These are phyloP conservation scores for Pseudococcus jackbeardsleyi DNA, from an alignment of 2,888 invertebrate species.

Conservation along the genomic window DNA sequence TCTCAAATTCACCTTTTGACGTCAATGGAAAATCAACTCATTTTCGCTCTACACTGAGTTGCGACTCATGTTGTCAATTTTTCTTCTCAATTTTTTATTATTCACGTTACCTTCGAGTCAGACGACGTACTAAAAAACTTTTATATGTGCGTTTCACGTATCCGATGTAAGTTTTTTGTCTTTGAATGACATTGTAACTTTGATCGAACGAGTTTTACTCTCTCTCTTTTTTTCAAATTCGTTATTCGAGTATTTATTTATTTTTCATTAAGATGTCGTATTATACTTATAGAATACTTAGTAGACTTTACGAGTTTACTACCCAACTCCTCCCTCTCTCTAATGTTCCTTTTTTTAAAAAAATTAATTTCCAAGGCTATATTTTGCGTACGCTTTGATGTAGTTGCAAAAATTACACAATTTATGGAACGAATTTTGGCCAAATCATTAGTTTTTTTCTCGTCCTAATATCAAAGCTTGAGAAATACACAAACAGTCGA, in stretches of 20 bases:
- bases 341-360: not conserved
- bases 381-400: not conserved
- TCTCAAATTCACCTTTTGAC: not conserved
- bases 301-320: constrained; percentile 11
- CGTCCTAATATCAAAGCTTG: not conserved
- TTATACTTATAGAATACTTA: not conserved
- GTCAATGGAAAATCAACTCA: not conserved
- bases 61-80: not conserved
- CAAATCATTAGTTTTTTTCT: not conserved
- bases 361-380: not conserved
- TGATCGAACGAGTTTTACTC: not conserved
- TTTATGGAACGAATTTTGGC: not conserved
- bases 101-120: not conserved
- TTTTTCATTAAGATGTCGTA: constrained; percentile 13
- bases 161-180: not conserved
- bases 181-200: constrained; percentile 23
- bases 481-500: not conserved
- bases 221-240: not conserved
- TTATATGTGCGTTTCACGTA: not conserved
- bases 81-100: not conserved
- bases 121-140: not conserved
- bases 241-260: not conserved
- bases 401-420: not conserved
- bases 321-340: constrained; percentile 3
- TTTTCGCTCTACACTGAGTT: not conserved